Base-by-base conservation (phyloP, 1,140 invertebrate species). In the Brevipalpus yothersi region DNA sequence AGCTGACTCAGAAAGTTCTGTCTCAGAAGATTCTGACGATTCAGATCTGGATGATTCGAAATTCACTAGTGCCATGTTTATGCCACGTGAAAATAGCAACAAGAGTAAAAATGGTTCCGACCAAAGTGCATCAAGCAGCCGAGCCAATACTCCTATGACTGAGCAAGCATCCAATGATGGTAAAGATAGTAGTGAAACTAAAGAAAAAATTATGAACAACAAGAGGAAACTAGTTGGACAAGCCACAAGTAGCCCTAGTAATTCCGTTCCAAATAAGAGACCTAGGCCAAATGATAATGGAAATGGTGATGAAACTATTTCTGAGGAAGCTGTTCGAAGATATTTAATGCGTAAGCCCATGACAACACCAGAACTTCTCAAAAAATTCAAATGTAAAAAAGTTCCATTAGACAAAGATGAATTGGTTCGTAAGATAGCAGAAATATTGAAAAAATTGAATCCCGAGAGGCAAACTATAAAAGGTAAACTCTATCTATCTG, bases 261-360 rank as follows among this genome's bases (percentile, higher is more conserved):
- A 15, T 15, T 21, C 53, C 13, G 40, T 17, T 12, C 10, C 23
- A 17, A 40, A 10, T 23, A 59, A 62, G 31, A 58, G 49, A 45
- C 23, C 54, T 0, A 59, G 19, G 40, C 17, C 23, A 41, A 58
- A 17, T n/a, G 56, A 58, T 40, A 39, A 15, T 31, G 41, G n/a
- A 51, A 19, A 54, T 23, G 43, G 17, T n/a, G 81, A 85, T 66
- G 87, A 85, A 65, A 87, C 87, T 21, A 87, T 93, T 17, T 88
- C 85, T 3, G 91, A 96, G 71, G 91, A 95, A 65, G 83, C 87
- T 1, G 88, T 97, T 7, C 75, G 88, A 19, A 77, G 90, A 17
- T 97, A 96, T 71, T 73, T 97, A 17, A 84, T 85, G 66, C 77
- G 92, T 0, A 95, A 95, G 68, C 91, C 91, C 2, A 92, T 95